phyloP scores from a whole-genome alignment of 2,888 invertebrate genomes.

The Troilus luridus region DNA sequence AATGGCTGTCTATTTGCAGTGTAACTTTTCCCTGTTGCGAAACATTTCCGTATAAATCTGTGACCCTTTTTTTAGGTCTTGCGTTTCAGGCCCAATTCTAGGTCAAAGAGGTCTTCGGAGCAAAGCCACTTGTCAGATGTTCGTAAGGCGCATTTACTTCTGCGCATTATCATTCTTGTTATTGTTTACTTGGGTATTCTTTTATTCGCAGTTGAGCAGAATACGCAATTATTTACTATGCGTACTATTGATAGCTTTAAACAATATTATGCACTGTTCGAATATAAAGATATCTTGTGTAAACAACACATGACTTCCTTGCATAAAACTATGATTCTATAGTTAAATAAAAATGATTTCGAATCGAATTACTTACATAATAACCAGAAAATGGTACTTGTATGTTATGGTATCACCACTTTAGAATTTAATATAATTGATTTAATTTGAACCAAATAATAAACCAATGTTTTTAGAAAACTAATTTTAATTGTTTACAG shows the following conservation, averaged over 20 bases:
- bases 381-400: too few species aligned
- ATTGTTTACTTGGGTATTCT: not conserved
- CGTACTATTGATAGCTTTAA: not conserved
- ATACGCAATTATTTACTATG: not conserved
- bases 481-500: too few species aligned
- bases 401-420: too few species aligned
- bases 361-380: too few species aligned
- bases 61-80: not conserved
- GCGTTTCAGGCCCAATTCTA: not conserved
- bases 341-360: too few species aligned
- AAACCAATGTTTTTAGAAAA: too few species aligned
- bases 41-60: not conserved
- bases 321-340: too few species aligned
- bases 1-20: conserved; percentile 3
- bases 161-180: not conserved
- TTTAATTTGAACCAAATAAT: too few species aligned
- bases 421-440: too few species aligned
- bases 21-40: conserved; percentile 8
- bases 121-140: not conserved
- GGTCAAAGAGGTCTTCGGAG: not conserved
- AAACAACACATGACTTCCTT: too few species aligned
- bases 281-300: too few species aligned
- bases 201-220: not conserved
- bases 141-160: not conserved
- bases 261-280: not conserved